phyloP scores from a whole-genome alignment of 2,113 vertebrate genomes.

The Hirundichthys speculiger region DNA sequence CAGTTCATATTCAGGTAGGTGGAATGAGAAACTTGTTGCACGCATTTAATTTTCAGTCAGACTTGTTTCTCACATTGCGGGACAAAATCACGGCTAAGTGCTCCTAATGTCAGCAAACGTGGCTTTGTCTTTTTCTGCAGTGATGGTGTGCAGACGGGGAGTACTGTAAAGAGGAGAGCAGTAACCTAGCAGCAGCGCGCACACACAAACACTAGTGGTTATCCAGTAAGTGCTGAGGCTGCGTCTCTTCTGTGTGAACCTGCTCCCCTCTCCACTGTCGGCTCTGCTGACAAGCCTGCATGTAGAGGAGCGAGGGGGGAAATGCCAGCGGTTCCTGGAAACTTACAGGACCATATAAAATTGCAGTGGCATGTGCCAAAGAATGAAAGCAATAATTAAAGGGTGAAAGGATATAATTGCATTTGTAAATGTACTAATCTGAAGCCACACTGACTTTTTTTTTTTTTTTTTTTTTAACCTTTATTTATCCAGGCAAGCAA shows the following conservation, averaged over 20 bases:
- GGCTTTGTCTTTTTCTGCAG: neutral
- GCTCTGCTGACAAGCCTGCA: conserved; percentile 49
- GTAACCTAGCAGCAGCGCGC: conserved; percentile 65
- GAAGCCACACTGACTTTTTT: conserved; percentile 14
- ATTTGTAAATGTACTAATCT: conserved; percentile 48
- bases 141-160: conserved; percentile 43
- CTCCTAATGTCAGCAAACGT: neutral
- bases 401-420: conserved; percentile 57
- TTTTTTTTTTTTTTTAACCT: no score
- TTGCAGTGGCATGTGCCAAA: conserved; percentile 44
- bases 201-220: conserved; percentile 55
- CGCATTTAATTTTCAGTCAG: no score
- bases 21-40: conserved; percentile 11
- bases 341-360: conserved; percentile 57
- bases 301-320: conserved; percentile 34
- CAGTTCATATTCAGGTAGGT: neutral
- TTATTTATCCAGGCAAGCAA: no score
- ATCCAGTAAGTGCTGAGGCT: conserved; percentile 21
- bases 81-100: conserved; percentile 2
- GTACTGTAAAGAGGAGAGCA: conserved; percentile 34
- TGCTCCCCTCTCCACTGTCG: conserved; percentile 23
- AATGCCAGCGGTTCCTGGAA: conserved; percentile 58
- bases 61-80: neutral
- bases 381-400: conserved; percentile 63
- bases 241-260: conserved; percentile 20